Percentiles rank a stretch among this genome's conserved stretches.
Conservation (phyloP, 2,113 vertebrate genomes). For the Cinclus mexicanus region DNA sequence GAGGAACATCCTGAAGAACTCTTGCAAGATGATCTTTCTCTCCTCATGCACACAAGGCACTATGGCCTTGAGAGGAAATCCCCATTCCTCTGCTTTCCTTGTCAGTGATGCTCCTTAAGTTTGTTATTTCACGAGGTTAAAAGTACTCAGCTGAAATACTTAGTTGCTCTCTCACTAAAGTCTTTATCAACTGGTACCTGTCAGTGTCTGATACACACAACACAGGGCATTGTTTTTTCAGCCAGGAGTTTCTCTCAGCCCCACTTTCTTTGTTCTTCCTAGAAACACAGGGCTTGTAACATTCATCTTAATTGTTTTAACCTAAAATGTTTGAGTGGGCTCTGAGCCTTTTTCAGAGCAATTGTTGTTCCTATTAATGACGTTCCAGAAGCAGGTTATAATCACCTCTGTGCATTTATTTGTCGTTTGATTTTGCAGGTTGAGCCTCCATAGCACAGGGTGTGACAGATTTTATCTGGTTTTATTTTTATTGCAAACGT, state of each 20-base stretch:
- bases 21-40: neutral
- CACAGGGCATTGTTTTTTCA: neutral
- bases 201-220: neutral
- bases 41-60: neutral
- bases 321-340: neutral
- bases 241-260: neutral
- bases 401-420: constrained; percentile 23
- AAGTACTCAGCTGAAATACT: neutral
- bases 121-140: neutral
- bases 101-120: neutral
- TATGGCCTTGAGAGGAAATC: neutral
- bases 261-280: neutral
- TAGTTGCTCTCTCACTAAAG: neutral
- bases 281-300: neutral
- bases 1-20: neutral
- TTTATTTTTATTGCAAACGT: constrained; percentile 56
- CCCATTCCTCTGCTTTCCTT: neutral
- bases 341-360: neutral
- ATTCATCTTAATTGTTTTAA: neutral
- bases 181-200: neutral
- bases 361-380: constrained; percentile 24
- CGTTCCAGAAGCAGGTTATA: constrained; percentile 28
- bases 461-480: constrained; percentile 53
- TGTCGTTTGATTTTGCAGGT: constrained; percentile 35
- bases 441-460: constrained; percentile 13